Percentiles rank a stretch among this genome's conserved stretches.
phyloP scores from a whole-genome alignment of 2,888 invertebrate genomes.

The Oxystoma pomonae region DNA sequence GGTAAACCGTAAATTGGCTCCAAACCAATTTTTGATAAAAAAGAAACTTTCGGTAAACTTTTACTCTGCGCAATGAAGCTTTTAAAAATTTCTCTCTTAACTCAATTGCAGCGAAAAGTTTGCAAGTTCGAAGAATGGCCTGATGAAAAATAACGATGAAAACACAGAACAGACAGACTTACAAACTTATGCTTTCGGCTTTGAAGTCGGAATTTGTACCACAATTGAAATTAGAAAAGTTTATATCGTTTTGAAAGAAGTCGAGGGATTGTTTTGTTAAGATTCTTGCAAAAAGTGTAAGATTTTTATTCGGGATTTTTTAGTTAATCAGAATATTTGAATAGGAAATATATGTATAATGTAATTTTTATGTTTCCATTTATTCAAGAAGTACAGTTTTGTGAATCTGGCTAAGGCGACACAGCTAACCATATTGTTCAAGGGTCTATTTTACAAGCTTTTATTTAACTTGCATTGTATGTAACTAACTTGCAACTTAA shows the following conservation, averaged over 20 bases:
- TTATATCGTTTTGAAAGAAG: not conserved
- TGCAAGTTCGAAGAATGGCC: not conserved
- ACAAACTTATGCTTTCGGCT: not conserved
- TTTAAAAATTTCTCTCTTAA: not conserved
- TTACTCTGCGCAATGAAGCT: not conserved
- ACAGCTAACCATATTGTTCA: too few species aligned
- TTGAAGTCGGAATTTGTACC: not conserved
- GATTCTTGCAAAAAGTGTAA: too few species aligned
- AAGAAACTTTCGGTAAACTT: not conserved
- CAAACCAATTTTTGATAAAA: not conserved
- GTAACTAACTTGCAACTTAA: too few species aligned
- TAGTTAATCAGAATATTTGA: too few species aligned
- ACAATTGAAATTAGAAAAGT: not conserved
- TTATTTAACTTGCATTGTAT: too few species aligned
- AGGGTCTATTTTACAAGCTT: too few species aligned
- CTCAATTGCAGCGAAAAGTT: not conserved
- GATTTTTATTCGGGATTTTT: too few species aligned
- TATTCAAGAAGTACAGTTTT: too few species aligned
- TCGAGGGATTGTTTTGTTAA: not conserved
- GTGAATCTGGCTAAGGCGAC: too few species aligned
- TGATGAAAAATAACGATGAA: not conserved
- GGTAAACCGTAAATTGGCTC: not conserved
- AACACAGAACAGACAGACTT: not conserved
- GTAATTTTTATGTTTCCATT: too few species aligned
- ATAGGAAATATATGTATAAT: too few species aligned